phyloP scores from a whole-genome alignment of 2,113 vertebrate genomes.

The Scortum barcoo region DNA sequence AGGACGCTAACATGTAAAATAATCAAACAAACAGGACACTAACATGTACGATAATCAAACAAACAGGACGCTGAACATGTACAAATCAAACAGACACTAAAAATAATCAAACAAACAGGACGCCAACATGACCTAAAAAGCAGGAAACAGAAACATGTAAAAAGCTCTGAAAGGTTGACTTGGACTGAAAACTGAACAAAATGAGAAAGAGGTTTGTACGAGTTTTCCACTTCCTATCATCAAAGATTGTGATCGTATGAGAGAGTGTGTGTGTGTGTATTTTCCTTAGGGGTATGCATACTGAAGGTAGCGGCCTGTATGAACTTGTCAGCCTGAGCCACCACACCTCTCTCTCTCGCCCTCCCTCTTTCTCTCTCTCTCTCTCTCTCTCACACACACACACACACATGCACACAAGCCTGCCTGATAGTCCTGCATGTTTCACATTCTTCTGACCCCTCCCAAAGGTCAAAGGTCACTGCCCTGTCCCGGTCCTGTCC shows the following conservation, averaged over 20 bases:
- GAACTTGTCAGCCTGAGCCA: constrained; percentile 4
- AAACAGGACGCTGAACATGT: no score
- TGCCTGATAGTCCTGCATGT: not conserved
- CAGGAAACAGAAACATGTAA: no score
- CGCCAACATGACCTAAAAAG: no score
- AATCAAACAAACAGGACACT: no score
- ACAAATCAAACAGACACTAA: no score
- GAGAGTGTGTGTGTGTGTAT: not conserved
- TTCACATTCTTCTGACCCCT: not conserved
- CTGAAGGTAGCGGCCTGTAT: constrained; percentile 2
- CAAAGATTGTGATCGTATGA: constrained; percentile 1
- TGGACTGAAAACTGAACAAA: not conserved
- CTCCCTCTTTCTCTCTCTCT: not conserved
- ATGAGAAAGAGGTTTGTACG: not conserved
- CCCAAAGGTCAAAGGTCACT: not conserved
- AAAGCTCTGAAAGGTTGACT: no score
- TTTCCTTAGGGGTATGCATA: not conserved
- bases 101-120: no score
- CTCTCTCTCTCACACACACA: not conserved
- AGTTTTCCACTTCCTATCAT: not conserved
- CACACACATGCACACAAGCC: not conserved
- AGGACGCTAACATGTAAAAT: no score
- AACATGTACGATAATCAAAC: no score
- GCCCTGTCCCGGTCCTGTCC: not conserved
- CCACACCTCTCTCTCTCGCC: constrained; percentile 2